Evolutionary conservation across 2,797 vertebrate genomes (phyloP), one percentile per base, ranked within the genome.

Genomic region (Mus spretus): DNA sequence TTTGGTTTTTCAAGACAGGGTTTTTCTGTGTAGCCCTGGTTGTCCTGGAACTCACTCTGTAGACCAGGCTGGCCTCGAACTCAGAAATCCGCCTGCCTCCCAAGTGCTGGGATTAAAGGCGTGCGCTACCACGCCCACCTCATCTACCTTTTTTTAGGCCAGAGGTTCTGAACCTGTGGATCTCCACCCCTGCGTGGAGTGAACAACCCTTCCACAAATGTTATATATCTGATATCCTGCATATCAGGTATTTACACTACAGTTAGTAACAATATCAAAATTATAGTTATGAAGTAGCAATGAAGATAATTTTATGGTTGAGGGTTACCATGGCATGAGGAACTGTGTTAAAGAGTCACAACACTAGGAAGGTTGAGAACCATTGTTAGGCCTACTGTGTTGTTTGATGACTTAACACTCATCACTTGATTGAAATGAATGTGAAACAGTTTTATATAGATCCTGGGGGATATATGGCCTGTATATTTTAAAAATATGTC

Each of bases 341-440:
- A 65, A 7, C 44, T 67, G 44, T 50, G 1, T 24, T n/a, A n/a
- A 50, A 34, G 44, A 34, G 31, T 2, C 34, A 47, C 1, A 85
- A 44, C 61, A n/a, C 34, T n/a, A 22, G 31, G 40, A 85, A 50
- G 11, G 31, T 24, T 67, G 83, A 50, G 31, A 67, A 50, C 6
- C 11, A 1, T 12, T 14, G 82, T 40, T 34, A 50, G 61, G 44
- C 6, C 50, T 80, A 63, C 28, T 44, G 13, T 37, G n/a, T 75
- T 44, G 55, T 40, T 6, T 3, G 44, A n/a, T 88, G 79, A 96
- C 59, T 92, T 89, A 92, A 13, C 24, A 47, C n/a, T 93, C 26
- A 74, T 34, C 37, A 57, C 24, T 79, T 80, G 59, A 86, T 77
- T 80, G 63, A 82, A 74, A 88, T 8, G 31, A 31, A 67, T 81